Evolutionary conservation across 2,797 vertebrate genomes (phyloP), one percentile per base, ranked within the genome.

Genomic region (Cuniculus paca): DNA sequence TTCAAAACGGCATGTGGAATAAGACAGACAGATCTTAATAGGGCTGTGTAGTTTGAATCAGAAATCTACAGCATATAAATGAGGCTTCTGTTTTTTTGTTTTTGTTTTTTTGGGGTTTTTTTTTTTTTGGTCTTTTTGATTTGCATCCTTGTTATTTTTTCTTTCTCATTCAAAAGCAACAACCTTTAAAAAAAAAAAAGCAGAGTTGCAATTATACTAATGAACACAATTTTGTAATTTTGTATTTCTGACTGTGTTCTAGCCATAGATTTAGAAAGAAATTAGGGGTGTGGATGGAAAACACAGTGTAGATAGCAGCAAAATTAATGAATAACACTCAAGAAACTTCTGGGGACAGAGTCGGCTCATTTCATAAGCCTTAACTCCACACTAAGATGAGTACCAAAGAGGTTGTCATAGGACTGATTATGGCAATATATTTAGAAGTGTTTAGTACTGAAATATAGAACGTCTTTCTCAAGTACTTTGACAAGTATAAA

Each of bases 401-500:
- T 61, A 48, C 4, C 36, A 36, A 48, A 75, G 50, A 56, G 31
- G 42, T 79, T 79, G 16, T 91, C 83, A 89, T 50, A 48, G 52
- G 24, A 52, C 39, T 28, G 17, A 16, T 22, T 91, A 19, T 93
- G 72, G 19, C 36, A 72, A 45, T 34, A 42, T 22, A 85, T 65
- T 48, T 78, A 5, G 58, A 87, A 89, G 20, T 82, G 9, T 84
- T 22, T 79, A 60, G 11, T 65, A 60, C 10, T 65, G 34, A 74
- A 93, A 48, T 45, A 78, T 8, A 45, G 42, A 6, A 79, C 45
- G 65, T 19, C 9, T 26, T 95, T 95, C 61, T 85, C 39, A 95
- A 87, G 7, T 68, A 60, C 52, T 84, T 81, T 92, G 54, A 92
- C 16, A 83, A 85, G 19, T 89, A 56, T 75, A 85, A 89, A 87